These are phyloP conservation scores for Cephus rjabovi DNA, from an alignment of 2,888 invertebrate species.

Conservation along the genomic window DNA sequence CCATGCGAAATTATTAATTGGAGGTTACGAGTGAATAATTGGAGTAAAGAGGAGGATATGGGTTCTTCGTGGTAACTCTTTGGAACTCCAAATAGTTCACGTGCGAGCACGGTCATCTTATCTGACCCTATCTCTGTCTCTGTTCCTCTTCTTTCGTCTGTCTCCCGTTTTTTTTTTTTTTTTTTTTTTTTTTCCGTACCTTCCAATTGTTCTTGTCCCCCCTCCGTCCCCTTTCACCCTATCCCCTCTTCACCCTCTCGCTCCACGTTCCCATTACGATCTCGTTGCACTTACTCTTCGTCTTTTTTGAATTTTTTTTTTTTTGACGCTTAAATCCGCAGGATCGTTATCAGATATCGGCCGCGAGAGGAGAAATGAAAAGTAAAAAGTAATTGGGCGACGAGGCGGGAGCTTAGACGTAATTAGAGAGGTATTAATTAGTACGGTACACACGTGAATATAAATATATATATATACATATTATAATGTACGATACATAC, in stretches of 20 bases:
- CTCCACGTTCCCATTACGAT: not conserved
- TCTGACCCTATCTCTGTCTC: not conserved
- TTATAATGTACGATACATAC: constrained; percentile 18
- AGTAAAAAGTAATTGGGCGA: constrained; percentile 21
- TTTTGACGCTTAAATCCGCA: not conserved
- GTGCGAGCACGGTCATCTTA: not conserved
- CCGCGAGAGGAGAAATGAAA: constrained; percentile 11
- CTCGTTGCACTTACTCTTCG: not conserved
- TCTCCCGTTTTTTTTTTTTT: not conserved
- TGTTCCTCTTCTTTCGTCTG: not conserved
- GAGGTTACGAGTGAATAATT: constrained; percentile 16
- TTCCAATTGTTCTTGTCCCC: not conserved
- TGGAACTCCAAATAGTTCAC: not conserved
- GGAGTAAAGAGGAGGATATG: constrained; percentile 15
- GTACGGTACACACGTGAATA: constrained; percentile 30
- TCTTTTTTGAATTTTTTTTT: not conserved
- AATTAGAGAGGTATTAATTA: constrained; percentile 48
- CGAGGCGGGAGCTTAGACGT: constrained; percentile 49
- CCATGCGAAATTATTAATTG: constrained; percentile 9
- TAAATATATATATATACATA: constrained; percentile 32
- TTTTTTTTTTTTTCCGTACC: not conserved
- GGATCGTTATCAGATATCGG: not conserved
- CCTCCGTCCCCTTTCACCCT: not conserved
- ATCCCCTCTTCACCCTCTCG: not conserved
- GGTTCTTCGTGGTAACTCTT: constrained; percentile 7